A percentile compares a stretch with the other conserved stretches of the same genome.
These are phyloP conservation scores for Amphibalanus amphitrite DNA, from an alignment of 1,140 invertebrate species.

Conservation along the genomic window DNA sequence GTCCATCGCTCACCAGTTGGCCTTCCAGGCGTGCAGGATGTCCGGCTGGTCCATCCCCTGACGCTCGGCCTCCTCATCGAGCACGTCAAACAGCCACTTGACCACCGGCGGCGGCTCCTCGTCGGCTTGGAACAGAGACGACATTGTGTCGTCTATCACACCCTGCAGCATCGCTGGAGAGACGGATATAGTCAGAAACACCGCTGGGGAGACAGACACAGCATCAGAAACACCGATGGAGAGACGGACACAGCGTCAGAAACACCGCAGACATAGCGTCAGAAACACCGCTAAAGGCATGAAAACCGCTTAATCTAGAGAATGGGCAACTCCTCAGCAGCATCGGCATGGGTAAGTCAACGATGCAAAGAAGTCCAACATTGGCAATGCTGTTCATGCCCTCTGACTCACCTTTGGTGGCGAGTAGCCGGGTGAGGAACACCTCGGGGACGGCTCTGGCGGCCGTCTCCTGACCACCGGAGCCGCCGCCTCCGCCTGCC, in stretches of 20 bases:
- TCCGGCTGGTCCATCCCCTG: conserved; percentile 61
- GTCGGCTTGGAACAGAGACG: conserved; percentile 71
- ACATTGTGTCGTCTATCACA: conserved; percentile 88
- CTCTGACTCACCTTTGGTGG: not conserved
- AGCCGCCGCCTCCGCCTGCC: too few relatives aligned
- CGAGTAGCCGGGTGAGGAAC: not conserved
- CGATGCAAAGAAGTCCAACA: too few relatives aligned
- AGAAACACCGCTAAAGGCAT: too few relatives aligned
- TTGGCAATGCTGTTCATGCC: too few relatives aligned
- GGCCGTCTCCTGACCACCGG: not conserved
- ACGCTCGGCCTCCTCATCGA: conserved; percentile 68
- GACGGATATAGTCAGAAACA: too few relatives aligned
- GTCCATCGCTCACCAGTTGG: conserved; percentile 40
- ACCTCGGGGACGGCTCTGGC: not conserved
- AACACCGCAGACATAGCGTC: too few relatives aligned
- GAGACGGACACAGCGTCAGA: conserved; percentile 91
- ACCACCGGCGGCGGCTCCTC: conserved; percentile 83
- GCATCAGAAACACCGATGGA: conserved; percentile 84
- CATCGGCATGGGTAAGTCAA: conserved; percentile 9
- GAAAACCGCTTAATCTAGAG: too few relatives aligned
- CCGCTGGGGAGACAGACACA: too few relatives aligned
- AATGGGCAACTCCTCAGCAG: conserved; percentile 27
- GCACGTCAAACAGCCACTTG: conserved; percentile 86
- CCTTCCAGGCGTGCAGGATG: conserved; percentile 91
- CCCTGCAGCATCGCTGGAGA: conserved; percentile 73